phyloP scores from a whole-genome alignment of 2,888 invertebrate species.

The Priocnemis perturbator region DNA sequence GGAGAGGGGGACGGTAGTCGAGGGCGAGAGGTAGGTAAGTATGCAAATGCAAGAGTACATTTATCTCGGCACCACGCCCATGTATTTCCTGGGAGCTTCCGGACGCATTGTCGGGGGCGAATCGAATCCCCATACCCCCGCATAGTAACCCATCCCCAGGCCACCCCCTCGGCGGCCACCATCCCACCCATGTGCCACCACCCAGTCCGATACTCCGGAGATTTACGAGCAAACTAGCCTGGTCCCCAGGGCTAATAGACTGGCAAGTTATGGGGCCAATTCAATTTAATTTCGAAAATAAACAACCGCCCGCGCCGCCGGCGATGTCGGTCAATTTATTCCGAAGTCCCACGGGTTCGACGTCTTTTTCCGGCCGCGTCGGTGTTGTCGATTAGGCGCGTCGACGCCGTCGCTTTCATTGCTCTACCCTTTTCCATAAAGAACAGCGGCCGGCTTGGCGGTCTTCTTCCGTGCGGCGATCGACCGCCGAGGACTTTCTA shows the following conservation, averaged over 20 bases:
- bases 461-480: no score
- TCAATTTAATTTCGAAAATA: slow-evolving; percentile 73
- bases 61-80: slow-evolving; percentile 73
- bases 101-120: slow-evolving; percentile 68
- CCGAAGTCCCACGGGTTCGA: slow-evolving; percentile 50
- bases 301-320: slow-evolving; percentile 62
- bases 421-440: background rate
- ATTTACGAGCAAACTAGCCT: slow-evolving; percentile 73
- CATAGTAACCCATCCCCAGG: slow-evolving; percentile 13
- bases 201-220: slow-evolving; percentile 64
- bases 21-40: slow-evolving; percentile 58
- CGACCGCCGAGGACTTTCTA: no score
- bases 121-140: slow-evolving; percentile 63
- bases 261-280: slow-evolving; percentile 73
- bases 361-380: background rate
- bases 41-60: slow-evolving; percentile 73
- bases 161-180: slow-evolving; percentile 28
- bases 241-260: slow-evolving; percentile 72
- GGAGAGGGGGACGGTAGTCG: slow-evolving; percentile 25
- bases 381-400: no score
- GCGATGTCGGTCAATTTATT: slow-evolving; percentile 66
- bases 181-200: slow-evolving; percentile 9
- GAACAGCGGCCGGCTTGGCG: slow-evolving; percentile 2
- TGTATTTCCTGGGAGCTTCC: slow-evolving; percentile 73
- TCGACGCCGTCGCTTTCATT: no score